These are phyloP conservation scores for Leptodactylus fallax DNA, from an alignment of 2,797 vertebrate genomes.

Conservation along the genomic window DNA sequence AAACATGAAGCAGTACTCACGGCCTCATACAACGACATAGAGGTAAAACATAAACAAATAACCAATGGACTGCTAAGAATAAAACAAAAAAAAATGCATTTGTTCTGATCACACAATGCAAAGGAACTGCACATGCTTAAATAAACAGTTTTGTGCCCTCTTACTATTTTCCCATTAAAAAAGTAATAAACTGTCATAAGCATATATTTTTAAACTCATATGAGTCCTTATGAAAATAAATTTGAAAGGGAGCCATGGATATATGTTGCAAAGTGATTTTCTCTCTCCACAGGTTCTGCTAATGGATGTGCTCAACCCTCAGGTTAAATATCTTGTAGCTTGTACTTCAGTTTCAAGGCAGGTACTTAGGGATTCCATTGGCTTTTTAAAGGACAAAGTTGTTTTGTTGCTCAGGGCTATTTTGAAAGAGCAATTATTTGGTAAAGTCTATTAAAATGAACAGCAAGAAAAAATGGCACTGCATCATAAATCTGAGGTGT, in stretches of 20 bases:
- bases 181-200: background rate
- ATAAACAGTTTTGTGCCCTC: background rate
- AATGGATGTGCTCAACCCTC: conserved; percentile 62
- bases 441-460: conserved; percentile 60
- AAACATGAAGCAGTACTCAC: no score
- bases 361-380: conserved; percentile 58
- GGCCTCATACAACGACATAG: no score
- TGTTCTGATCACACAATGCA: no score
- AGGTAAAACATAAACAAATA: no score
- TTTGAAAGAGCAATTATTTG: conserved; percentile 62
- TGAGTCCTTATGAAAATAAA: conserved; percentile 23
- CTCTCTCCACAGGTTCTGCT: conserved; percentile 37
- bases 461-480: conserved; percentile 44
- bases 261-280: conserved; percentile 50
- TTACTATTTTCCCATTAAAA: background rate
- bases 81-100: no score
- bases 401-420: conserved; percentile 58
- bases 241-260: conserved; percentile 12
- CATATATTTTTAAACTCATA: background rate
- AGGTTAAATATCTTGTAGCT: conserved; percentile 61
- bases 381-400: conserved; percentile 63
- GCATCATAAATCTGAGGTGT: conserved; percentile 48
- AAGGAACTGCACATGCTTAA: no score
- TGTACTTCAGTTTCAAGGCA: conserved; percentile 55
- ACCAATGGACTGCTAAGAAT: no score